Percentiles rank a stretch among this genome's conserved stretches.
phyloP scores from a whole-genome alignment of 1,140 invertebrate species.

The Chymomyza costata region DNA sequence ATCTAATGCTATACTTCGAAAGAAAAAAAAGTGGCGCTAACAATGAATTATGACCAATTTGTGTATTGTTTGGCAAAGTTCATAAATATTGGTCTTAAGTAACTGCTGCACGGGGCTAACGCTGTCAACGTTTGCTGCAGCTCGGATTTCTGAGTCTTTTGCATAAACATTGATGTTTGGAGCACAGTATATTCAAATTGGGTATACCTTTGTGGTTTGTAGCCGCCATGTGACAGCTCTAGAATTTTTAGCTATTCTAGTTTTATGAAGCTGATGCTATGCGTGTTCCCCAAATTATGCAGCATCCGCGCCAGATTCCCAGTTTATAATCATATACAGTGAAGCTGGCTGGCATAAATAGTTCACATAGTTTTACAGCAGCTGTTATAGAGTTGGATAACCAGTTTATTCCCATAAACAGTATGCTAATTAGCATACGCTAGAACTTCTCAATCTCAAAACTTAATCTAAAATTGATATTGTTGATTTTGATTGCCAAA shows the following conservation, averaged over 20 bases:
- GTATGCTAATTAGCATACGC: slow-evolving; percentile 38
- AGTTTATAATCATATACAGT: no score
- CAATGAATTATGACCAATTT: slow-evolving; percentile 29
- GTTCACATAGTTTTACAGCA: background rate
- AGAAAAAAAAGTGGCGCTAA: background rate
- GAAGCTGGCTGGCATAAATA: no score
- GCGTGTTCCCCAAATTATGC: no score
- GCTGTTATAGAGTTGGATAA: background rate
- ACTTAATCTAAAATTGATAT: slow-evolving; percentile 1
- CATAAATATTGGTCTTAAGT: no score
- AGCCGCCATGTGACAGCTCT: slow-evolving; percentile 29
- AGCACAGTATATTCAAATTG: slow-evolving; percentile 44
- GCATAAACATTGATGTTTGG: no score
- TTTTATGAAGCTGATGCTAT: background rate
- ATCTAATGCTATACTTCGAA: no score
- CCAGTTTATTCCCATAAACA: background rate
- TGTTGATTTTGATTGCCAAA: slow-evolving; percentile 38
- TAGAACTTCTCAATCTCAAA: slow-evolving; percentile 17
- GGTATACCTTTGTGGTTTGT: slow-evolving; percentile 39
- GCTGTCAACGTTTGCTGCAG: no score
- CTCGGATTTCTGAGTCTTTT: no score
- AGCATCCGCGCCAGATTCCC: no score
- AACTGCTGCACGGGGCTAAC: no score
- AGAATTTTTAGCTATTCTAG: slow-evolving; percentile 37
- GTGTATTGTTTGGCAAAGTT: no score